Evolutionary conservation across 2,888 invertebrate species (phyloP).

Genomic region (Biston betularia): DNA sequence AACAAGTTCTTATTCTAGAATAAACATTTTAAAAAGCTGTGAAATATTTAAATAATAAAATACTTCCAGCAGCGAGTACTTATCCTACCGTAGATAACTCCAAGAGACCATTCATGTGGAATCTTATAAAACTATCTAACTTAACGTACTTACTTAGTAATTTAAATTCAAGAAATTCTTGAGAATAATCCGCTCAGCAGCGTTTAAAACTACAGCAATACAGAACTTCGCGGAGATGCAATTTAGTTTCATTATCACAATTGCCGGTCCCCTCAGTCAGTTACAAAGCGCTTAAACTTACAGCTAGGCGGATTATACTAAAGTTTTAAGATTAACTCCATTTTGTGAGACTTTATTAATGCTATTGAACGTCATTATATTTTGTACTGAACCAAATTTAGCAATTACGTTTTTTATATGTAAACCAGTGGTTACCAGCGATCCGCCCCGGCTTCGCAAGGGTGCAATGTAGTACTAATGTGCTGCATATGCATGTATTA

Average conservation of each 20-base stretch:
- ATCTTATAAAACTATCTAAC: slow-evolving; percentile 23
- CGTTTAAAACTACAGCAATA: slow-evolving; percentile 33
- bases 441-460: too few relatives aligned
- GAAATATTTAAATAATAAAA: background rate
- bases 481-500: too few relatives aligned
- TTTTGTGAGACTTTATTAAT: background rate
- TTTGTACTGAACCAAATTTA: too few relatives aligned
- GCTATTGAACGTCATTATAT: background rate
- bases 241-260: slow-evolving; percentile 53
- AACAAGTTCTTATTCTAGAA: too few relatives aligned
- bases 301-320: slow-evolving; percentile 41
- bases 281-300: slow-evolving; percentile 53
- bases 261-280: slow-evolving; percentile 42
- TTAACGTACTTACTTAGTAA: slow-evolving; percentile 15
- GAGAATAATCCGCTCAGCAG: slow-evolving; percentile 25
- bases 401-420: too few relatives aligned
- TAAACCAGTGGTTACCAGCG: too few relatives aligned
- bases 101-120: slow-evolving; percentile 6
- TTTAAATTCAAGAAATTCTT: slow-evolving; percentile 29
- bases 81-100: slow-evolving; percentile 18
- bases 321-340: slow-evolving; percentile 31
- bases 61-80: background rate
- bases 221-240: slow-evolving; percentile 44
- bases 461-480: too few relatives aligned
- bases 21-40: background rate